Evolutionary conservation across 1,140 invertebrate genomes (phyloP).

Genomic region (Bombus terrestris): DNA sequence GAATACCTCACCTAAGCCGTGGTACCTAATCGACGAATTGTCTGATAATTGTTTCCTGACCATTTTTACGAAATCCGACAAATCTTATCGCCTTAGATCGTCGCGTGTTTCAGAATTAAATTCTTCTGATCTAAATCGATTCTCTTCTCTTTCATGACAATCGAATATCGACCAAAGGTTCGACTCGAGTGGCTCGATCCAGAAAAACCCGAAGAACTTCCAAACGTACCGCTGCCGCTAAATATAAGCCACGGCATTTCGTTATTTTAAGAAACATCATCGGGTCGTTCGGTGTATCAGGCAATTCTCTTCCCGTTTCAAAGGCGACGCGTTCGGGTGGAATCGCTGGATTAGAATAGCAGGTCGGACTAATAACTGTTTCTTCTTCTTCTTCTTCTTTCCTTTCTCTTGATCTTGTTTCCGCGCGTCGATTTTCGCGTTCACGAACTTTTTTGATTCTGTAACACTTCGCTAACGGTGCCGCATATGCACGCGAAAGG

Average conservation of each 20-base stretch:
- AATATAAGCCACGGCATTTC: constrained; percentile 11
- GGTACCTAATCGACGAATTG: too few species aligned
- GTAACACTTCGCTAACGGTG: constrained; percentile 23
- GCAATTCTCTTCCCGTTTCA: constrained; percentile 6
- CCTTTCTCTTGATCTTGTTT: neutral
- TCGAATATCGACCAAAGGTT: neutral
- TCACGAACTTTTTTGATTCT: neutral
- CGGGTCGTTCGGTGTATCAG: constrained; percentile 5
- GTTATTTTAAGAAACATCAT: constrained; percentile 34
- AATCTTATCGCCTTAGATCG: too few species aligned
- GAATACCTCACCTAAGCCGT: too few species aligned
- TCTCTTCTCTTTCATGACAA: too few species aligned
- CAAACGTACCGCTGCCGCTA: neutral
- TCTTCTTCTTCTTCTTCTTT: neutral
- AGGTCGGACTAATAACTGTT: neutral
- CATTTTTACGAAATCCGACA: too few species aligned
- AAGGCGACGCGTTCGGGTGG: too few species aligned
- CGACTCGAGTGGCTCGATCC: neutral
- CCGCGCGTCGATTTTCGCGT: neutral
- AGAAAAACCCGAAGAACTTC: neutral
- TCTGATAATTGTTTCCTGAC: too few species aligned
- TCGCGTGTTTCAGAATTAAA: too few species aligned
- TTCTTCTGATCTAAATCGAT: neutral
- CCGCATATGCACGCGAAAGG: constrained; percentile 17
- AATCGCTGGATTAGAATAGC: constrained; percentile 13